Evolutionary conservation across 2,113 vertebrate genomes (phyloP).

Genomic region (Ellobius talpinus): DNA sequence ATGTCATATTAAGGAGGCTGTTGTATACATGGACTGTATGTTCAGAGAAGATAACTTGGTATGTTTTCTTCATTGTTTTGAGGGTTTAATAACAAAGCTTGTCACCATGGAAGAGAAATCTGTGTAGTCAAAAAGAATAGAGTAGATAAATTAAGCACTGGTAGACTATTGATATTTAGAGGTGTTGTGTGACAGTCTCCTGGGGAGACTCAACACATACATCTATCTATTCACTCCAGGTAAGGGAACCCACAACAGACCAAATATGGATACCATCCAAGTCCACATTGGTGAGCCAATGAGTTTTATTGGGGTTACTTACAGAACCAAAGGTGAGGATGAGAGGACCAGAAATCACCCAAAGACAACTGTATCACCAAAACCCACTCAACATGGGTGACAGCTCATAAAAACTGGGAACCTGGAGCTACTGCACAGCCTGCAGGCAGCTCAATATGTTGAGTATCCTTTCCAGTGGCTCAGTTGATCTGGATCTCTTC

Average conservation of each 20-base stretch:
- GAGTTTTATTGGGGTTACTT: not conserved
- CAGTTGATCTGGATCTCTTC: not conserved
- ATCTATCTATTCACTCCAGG: not conserved
- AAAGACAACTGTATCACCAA: not conserved
- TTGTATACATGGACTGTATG: not conserved
- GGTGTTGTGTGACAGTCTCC: not conserved
- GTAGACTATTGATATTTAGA: constrained; percentile 2
- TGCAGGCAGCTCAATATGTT: not conserved
- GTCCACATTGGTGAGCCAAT: not conserved
- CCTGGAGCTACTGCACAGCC: not conserved
- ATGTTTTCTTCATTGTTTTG: not conserved
- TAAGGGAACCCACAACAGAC: not conserved
- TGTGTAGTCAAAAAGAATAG: not conserved
- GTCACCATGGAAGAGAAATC: not conserved
- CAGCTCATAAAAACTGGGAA: not conserved
- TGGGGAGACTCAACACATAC: not conserved
- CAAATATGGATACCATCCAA: not conserved
- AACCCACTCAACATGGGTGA: not conserved
- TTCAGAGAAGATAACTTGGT: not conserved
- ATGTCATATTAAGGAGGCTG: not conserved
- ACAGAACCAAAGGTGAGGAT: not conserved
- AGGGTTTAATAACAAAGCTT: not conserved
- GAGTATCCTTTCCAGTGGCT: not conserved
- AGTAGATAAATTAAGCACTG: not conserved
- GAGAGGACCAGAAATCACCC: not conserved